phyloP scores from a whole-genome alignment of 2,888 invertebrate species.

The Phanerotoma sp. region DNA sequence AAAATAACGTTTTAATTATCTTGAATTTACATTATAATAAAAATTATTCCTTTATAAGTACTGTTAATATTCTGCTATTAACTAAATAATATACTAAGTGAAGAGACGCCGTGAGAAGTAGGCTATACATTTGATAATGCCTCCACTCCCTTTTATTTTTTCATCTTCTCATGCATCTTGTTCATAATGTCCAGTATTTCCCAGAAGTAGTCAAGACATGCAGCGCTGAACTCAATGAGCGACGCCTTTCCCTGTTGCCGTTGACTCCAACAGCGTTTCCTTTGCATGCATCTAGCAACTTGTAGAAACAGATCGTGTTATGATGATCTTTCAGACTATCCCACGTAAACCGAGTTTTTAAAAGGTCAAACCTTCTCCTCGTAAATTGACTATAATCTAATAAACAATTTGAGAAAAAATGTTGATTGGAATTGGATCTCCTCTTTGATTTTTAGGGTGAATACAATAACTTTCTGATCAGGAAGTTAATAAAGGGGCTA shows the following conservation, averaged over 20 bases:
- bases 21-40: too few species aligned
- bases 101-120: conserved; percentile 39
- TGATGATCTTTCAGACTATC: conserved; percentile 13
- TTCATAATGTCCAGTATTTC: conserved; percentile 10
- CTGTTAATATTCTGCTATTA: too few species aligned
- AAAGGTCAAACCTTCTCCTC: conserved; percentile 3
- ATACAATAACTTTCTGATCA: too few species aligned
- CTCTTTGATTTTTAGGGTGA: too few species aligned
- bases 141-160: conserved; percentile 16
- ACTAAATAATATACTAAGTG: not conserved
- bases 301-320: not conserved
- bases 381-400: too few species aligned
- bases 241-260: conserved; percentile 13
- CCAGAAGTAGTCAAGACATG: not conserved
- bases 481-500: too few species aligned
- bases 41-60: too few species aligned
- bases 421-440: too few species aligned
- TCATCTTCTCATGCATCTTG: conserved; percentile 1
- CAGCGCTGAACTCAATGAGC: not conserved
- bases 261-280: conserved; percentile 14
- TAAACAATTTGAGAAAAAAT: too few species aligned
- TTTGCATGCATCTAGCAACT: not conserved
- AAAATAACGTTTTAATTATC: too few species aligned
- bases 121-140: conserved; percentile 39
- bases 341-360: not conserved